Percentiles rank a stretch among this genome's conserved stretches.
Conservation (phyloP, 2,888 invertebrate species). For the Synanthedon tipuliformis region DNA sequence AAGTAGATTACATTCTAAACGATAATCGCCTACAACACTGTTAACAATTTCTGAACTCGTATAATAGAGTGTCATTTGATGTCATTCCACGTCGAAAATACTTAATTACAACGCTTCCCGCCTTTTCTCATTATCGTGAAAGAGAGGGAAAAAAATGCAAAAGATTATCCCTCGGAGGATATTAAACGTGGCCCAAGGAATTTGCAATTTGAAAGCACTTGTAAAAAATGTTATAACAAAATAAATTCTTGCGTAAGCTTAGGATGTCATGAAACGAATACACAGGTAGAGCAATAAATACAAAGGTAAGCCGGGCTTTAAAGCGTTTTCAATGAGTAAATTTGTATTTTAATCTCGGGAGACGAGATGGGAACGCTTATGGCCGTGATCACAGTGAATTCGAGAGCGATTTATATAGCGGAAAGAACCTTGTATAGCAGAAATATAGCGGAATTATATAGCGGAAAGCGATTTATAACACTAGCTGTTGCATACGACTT, state of each 20-base stretch:
- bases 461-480: too few species aligned
- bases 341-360: constrained; percentile 50
- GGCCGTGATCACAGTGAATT: background rate
- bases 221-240: constrained; percentile 1
- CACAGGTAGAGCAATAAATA: constrained; percentile 22
- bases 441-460: too few species aligned
- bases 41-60: too few species aligned
- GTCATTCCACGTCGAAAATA: too few species aligned
- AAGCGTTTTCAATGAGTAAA: constrained; percentile 53
- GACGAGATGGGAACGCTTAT: constrained; percentile 12
- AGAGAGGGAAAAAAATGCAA: background rate
- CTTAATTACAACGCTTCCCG: background rate
- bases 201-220: background rate
- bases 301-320: constrained; percentile 36
- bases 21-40: too few species aligned
- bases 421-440: too few species aligned
- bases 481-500: too few species aligned
- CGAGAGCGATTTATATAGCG: background rate
- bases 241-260: background rate
- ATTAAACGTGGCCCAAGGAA: background rate
- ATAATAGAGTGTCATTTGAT: too few species aligned
- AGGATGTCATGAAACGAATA: background rate
- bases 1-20: too few species aligned
- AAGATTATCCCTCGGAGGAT: background rate
- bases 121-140: background rate